Evolutionary conservation across 2,797 vertebrate genomes (phyloP), one percentile per base, ranked within the genome.

Genomic region (Jordanella pulchra): DNA sequence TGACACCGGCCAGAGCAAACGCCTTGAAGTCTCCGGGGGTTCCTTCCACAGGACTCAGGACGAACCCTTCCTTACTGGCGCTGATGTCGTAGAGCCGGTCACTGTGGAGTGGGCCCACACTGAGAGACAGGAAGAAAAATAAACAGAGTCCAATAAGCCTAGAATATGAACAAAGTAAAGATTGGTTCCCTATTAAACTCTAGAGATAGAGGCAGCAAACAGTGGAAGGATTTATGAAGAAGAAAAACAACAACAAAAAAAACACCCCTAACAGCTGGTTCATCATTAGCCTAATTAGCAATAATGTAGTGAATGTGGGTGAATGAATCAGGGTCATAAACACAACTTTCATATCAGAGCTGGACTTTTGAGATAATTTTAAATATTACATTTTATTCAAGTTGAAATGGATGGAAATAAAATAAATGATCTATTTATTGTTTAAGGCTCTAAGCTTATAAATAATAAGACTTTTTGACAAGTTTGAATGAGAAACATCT

Each of bases 91-190:
- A 99, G 65, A 96, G 95, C 77, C 95, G 91, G 89, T 97, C 96
- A 70, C 97, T 97, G 92, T 99, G 97, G 75, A 99, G 95, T 0
- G 98, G 98, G 1, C 98, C 98, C 45, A 99, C 97, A 0, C 98
- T 99, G 91, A 54, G 47, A 63, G 7, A 72, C 51, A 18, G 13
- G 42, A 67, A 32, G 4, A 77, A 23, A 1, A 12, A 23, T 18
- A 42, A 48, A 3, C 27, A 23, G 64, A 51, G 27, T 3, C 25
- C 25, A 54, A n/a, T 27, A 13, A 25, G n/a, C 25, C 3, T 4
- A 27, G n/a, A 54, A 25, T n/a, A n/a, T n/a, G n/a, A 17, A 17
- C 18, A 9, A 50, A 18, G 18, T 21, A 50, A 51, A 27, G 13
- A 11, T 14, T 6, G 48, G 48, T 54, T 6, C 12, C 21, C 10